Percentiles rank a stretch among this genome's conserved stretches.
phyloP scores from a whole-genome alignment of 2,797 vertebrate genomes.

The Microcaecilia unicolor region DNA sequence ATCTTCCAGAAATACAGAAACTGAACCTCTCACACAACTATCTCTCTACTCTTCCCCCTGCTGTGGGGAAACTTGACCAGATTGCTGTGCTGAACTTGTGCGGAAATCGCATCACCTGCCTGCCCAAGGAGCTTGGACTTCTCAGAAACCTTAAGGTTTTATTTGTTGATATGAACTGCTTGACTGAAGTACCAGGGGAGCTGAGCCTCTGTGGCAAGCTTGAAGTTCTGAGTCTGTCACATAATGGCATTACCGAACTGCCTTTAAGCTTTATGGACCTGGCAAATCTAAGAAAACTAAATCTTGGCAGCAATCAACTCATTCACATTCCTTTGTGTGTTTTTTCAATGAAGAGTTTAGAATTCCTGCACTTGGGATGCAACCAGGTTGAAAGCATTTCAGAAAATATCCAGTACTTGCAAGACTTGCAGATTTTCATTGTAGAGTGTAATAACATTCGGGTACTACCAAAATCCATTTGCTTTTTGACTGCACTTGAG shows the following conservation, averaged over 20 bases:
- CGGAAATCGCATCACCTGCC: conserved; percentile 68
- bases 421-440: conserved; percentile 75
- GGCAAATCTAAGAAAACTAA: conserved; percentile 67
- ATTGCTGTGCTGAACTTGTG: conserved; percentile 80
- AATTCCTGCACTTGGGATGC: conserved; percentile 79
- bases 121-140: conserved; percentile 78
- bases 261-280: conserved; percentile 63
- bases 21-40: conserved; percentile 80
- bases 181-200: conserved; percentile 75
- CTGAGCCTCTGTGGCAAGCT: conserved; percentile 68
- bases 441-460: conserved; percentile 74
- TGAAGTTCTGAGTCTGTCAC: conserved; percentile 80
- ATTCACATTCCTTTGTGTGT: conserved; percentile 70
- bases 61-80: conserved; percentile 62
- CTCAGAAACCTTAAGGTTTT: conserved; percentile 73
- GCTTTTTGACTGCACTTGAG: conserved; percentile 67
- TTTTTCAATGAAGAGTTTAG: conserved; percentile 66
- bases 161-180: conserved; percentile 72
- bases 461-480: conserved; percentile 69
- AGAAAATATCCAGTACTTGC: conserved; percentile 73
- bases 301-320: conserved; percentile 80
- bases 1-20: conserved; percentile 74
- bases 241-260: conserved; percentile 71
- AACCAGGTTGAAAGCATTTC: conserved; percentile 79
- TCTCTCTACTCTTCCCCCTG: conserved; percentile 59